Evolutionary conservation across 2,888 invertebrate species (phyloP), one percentile per base, ranked within the genome.

Genomic region (Cybosia mesomella): DNA sequence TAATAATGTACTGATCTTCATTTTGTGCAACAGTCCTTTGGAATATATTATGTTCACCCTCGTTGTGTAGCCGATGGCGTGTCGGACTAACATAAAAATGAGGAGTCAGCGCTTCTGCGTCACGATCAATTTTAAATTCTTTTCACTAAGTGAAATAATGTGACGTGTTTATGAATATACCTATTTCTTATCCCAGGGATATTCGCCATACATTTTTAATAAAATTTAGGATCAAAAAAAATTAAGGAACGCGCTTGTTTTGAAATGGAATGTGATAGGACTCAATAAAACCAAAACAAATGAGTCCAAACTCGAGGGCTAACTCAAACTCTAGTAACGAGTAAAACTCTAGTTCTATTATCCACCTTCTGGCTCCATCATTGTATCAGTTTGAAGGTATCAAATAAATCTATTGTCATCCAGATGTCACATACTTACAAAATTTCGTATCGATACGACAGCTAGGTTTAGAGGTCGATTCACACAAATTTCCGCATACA

Each of bases 51-150:
- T 28, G 21, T 59, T 34, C 22, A 36, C 7, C 1, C 7, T 36
- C 39, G 43, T 60, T 60, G 9, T 15, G 13, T 15, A 74, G 34
- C 53, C 24, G 13, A n/a, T 79, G 39, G 70, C 81, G 72, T 80
- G 80, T 72, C 49, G 9, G 0, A 59, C 49, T 57, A 58, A 68
- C 75, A 80, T 80, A 71, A 81, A 80, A 76, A 78, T 78, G 55
- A 67, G n/a, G 13, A 67, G 34, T 63, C 55, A 58, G 67, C 58
- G 59, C 22, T 67, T 66, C 66, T 58, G 58, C 36, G 70, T 69
- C 76, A 70, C 79, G 59, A 76, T 68, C 71, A 65, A 70, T 74
- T 70, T 71, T 69, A 24, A 61, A 71, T 67, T 76, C 67, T 71
- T 68, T 71, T 68, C 63, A 73, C 75, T 63, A 24, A 58, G 64